phyloP scores from a whole-genome alignment of 1,140 invertebrate species.

The Eulimnadia texana region DNA sequence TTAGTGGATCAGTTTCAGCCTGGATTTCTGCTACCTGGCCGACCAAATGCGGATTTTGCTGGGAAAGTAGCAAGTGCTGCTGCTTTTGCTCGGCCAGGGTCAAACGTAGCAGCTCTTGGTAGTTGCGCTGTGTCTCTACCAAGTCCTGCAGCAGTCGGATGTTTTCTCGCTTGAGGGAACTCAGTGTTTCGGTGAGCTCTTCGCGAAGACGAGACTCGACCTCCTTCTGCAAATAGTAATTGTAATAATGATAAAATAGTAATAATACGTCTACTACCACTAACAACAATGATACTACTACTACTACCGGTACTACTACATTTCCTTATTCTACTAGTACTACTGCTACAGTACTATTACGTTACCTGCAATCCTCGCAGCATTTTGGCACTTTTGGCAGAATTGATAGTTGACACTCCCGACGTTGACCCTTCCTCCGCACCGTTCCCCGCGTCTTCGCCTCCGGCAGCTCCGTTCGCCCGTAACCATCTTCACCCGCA shows the following conservation, averaged over 20 bases:
- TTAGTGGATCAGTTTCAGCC: not conserved
- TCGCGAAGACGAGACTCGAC: constrained; percentile 14
- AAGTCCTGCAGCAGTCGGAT: constrained; percentile 40
- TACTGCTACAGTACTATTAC: too few species aligned
- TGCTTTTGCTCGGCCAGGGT: constrained; percentile 51
- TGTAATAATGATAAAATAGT: constrained; percentile 31
- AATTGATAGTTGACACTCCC: constrained; percentile 50
- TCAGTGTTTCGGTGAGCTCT: constrained; percentile 34
- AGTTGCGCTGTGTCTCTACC: constrained; percentile 51
- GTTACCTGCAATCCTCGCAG: constrained; percentile 21
- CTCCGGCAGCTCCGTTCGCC: constrained; percentile 28
- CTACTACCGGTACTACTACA: too few species aligned
- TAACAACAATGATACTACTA: too few species aligned
- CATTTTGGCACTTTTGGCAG: constrained; percentile 42
- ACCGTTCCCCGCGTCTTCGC: constrained; percentile 28
- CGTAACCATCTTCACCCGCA: constrained; percentile 24
- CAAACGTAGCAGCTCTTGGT: constrained; percentile 51
- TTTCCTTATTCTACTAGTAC: too few species aligned
- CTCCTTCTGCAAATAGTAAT: constrained; percentile 32
- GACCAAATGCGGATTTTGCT: not conserved
- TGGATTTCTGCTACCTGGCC: constrained; percentile 17
- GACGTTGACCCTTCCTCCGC: constrained; percentile 44
- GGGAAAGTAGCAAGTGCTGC: not conserved
- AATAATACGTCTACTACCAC: too few species aligned
- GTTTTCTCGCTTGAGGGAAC: constrained; percentile 36